Base-by-base conservation (phyloP, 2,113 vertebrate genomes). In the Tragulus kanchil region DNA sequence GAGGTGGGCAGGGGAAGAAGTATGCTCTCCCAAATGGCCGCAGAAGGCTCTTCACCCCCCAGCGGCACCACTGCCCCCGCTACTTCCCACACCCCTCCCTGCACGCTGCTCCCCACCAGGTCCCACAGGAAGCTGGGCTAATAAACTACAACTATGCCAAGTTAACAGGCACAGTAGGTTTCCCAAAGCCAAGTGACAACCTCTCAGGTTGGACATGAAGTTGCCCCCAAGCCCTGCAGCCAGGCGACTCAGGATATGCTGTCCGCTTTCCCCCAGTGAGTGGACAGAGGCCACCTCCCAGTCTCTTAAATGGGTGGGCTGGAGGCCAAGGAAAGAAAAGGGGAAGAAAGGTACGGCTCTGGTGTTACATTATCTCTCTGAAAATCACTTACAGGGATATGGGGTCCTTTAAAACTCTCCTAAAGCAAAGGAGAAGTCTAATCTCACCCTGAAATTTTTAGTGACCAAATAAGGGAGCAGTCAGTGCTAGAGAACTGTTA, bases 391-490 rank as follows among this genome's bases (percentile, higher is more conserved):
- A 64, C 14, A 23, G 85, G 17, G 58, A 87, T 21, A 36, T 58
- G 42, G 71, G 84, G 93, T 92, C 81, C 65, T 97, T 92, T 90
- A 86, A 97, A 91, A 92, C 26, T 89, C 67, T 75, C 84, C 81
- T 59, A 36, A 93, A 93, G 81, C 79, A 96, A 95, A 95, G n/a
- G 21, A 93, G 61, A 97, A 90, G 84, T 54, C 48, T 92, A 62
- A 90, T 95, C 92, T 95, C 93, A 98, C 90, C 96, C 96, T 89
- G 94, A 93, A 98, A 97, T 92, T 73, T 73, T 97, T 77, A 97
- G 96, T 97, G 90, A 96, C 97, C 97, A 97, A 97, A 98, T 97
- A 98, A 98, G 97, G 97, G 96, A 97, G 93, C 75, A 81, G 69
- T 81, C 67, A 73, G 92, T 58, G 75, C 93, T 94, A 77, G 36